Conservation (phyloP, 2,797 vertebrate species). For the Heteromormyrus szaboi region DNA sequence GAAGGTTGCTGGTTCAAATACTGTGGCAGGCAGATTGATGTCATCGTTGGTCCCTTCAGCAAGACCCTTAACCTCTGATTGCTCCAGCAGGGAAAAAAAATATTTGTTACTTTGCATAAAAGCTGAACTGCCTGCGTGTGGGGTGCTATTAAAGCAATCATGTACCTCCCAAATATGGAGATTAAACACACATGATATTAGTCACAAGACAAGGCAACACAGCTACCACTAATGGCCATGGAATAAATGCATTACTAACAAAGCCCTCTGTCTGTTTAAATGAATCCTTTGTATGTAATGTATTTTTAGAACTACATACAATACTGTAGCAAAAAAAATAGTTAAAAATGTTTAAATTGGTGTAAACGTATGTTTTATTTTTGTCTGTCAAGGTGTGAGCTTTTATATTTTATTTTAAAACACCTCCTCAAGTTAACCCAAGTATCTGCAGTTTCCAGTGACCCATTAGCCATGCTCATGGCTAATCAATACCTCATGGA, state of each 20-base stretch:
- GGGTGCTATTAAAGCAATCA: not conserved
- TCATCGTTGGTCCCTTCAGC: not conserved
- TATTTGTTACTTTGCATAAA: not conserved
- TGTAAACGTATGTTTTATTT: not conserved
- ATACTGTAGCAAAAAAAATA: not conserved
- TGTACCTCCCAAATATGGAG: not conserved
- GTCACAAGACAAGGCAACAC: not conserved
- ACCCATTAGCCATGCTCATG: not conserved
- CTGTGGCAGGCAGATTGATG: not conserved
- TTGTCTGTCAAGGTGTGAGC: not conserved
- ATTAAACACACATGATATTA: not conserved
- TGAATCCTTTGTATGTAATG: not conserved
- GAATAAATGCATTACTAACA: not conserved
- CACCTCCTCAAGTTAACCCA: not conserved
- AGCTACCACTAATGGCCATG: not conserved
- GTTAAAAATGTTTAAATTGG: not conserved
- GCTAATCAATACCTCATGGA: not conserved
- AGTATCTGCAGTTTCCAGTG: not conserved
- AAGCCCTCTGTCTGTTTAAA: not conserved
- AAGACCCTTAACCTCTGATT: not conserved
- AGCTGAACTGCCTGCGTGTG: not conserved
- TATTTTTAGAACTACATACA: not conserved
- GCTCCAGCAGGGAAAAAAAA: not conserved
- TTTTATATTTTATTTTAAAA: not conserved
- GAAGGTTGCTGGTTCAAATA: not conserved